Evolutionary conservation across 2,888 invertebrate species (phyloP).

Genomic region (Sesia bembeciformis): DNA sequence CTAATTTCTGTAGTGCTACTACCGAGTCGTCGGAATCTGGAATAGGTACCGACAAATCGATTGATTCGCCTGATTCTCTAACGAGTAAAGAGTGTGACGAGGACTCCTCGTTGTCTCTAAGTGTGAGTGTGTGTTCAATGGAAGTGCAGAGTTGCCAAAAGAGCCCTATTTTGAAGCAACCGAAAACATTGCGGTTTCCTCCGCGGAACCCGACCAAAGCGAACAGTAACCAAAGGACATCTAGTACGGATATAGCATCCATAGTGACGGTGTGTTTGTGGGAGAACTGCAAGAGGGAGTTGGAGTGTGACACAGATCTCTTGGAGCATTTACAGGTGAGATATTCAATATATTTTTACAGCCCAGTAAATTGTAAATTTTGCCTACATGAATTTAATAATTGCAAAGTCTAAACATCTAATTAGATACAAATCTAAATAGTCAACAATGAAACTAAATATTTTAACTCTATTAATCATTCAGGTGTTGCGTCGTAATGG

Average conservation of each 20-base stretch:
- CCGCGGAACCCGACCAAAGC: constrained; percentile 63
- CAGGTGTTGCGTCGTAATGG: too few relatives aligned
- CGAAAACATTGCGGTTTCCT: constrained; percentile 88
- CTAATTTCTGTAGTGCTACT: constrained; percentile 54
- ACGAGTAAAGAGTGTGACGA: constrained; percentile 66
- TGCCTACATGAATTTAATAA: too few relatives aligned
- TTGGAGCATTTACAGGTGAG: constrained; percentile 90
- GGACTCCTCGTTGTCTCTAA: constrained; percentile 58
- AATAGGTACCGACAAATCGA: constrained; percentile 64
- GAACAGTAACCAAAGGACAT: constrained; percentile 40
- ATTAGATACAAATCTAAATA: too few relatives aligned
- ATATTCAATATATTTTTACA: background rate
- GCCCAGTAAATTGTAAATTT: too few relatives aligned
- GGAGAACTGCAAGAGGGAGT: constrained; percentile 86
- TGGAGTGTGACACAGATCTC: constrained; percentile 86
- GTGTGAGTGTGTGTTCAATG: constrained; percentile 56
- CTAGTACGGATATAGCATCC: constrained; percentile 59
- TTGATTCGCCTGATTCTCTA: constrained; percentile 64
- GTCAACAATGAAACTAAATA: too few relatives aligned
- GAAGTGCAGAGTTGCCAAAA: constrained; percentile 65
- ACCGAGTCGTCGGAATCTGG: constrained; percentile 62
- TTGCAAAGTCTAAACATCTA: too few relatives aligned
- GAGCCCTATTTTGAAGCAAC: constrained; percentile 86
- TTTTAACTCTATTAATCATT: too few relatives aligned
- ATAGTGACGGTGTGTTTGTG: constrained; percentile 81